These are phyloP conservation scores for Drosophila dives DNA, from an alignment of 2,888 invertebrate genomes.

Conservation along the genomic window DNA sequence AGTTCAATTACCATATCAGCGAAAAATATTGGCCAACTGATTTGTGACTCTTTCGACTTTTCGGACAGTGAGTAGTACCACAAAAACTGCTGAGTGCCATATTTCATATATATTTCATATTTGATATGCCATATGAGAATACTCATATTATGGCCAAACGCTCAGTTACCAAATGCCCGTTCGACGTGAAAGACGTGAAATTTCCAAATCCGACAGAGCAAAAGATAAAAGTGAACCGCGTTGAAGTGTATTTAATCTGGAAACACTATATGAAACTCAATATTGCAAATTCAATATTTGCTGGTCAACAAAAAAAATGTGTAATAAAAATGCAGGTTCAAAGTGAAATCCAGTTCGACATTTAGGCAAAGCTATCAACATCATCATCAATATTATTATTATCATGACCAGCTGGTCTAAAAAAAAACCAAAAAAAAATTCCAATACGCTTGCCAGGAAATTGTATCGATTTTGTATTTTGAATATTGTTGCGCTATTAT, in stretches of 20 bases:
- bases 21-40: constrained; percentile 51
- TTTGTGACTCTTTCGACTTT: constrained; percentile 29
- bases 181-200: constrained; percentile 68
- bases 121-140: constrained; percentile 27
- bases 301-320: constrained; percentile 17
- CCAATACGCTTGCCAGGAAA: constrained; percentile 34
- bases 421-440: not conserved
- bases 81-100: constrained; percentile 32
- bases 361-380: constrained; percentile 3
- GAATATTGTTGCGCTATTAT: constrained; percentile 78
- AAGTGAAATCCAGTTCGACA: constrained; percentile 9
- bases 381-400: constrained; percentile 10
- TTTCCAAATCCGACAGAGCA: constrained; percentile 11
- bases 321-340: not conserved
- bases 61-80: constrained; percentile 16
- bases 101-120: constrained; percentile 29
- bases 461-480: constrained; percentile 77
- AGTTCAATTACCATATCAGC: constrained; percentile 64
- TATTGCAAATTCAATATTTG: constrained; percentile 8
- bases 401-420: not conserved
- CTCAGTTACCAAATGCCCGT: constrained; percentile 71
- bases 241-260: constrained; percentile 13
- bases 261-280: not conserved
- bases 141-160: constrained; percentile 41
- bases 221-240: constrained; percentile 9